Base-by-base conservation (phyloP, 2,113 vertebrate species). In the Sylvia atricapilla region DNA sequence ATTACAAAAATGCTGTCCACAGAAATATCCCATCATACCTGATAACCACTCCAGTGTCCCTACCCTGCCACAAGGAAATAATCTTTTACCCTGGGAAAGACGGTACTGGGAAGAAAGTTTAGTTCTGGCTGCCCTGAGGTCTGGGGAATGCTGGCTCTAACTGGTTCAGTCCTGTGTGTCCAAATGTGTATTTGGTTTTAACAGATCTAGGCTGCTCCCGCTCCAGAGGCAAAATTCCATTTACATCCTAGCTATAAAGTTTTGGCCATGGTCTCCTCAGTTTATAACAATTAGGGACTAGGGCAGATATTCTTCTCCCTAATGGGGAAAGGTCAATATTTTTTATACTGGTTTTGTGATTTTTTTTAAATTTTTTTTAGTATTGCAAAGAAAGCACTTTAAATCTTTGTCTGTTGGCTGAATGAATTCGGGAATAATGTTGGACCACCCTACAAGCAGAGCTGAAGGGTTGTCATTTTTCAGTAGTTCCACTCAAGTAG, bases 361-460 rank as follows among this genome's bases (percentile, higher is more conserved):
- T 83, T 35, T 8, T 21, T n/a, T 21, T 58, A 13, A 5, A 5
- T 41, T 73, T 49, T 49, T 47, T 82, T 93, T 67, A 60, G 15
- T 62, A 67, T 46, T 84, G 72, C 55, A 90, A 93, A 93, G 70
- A 88, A 95, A 93, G 73, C 76, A 76, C n/a, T 84, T 95, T 41
- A 93, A 73, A 44, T 74, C 52, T 74, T 83, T 75, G 60, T 72
- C 77, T 73, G 69, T 43, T 95, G 89, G 82, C 58, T 80, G 47
- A 76, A 91, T 39, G 66, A 94, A 90, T 73, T 74, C 30, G 17
- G 56, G 76, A 87, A 68, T 85, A 93, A 70, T 68, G 84, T 0
- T 59, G 78, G 95, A 97, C 97, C 95, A 96, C 95, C 92, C 93
- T 41, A 79, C 43, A 64, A 74, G 92, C 69, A 44, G 18, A 89